Base-by-base conservation (phyloP, 2,113 vertebrate species). In the Antigone vipio region DNA sequence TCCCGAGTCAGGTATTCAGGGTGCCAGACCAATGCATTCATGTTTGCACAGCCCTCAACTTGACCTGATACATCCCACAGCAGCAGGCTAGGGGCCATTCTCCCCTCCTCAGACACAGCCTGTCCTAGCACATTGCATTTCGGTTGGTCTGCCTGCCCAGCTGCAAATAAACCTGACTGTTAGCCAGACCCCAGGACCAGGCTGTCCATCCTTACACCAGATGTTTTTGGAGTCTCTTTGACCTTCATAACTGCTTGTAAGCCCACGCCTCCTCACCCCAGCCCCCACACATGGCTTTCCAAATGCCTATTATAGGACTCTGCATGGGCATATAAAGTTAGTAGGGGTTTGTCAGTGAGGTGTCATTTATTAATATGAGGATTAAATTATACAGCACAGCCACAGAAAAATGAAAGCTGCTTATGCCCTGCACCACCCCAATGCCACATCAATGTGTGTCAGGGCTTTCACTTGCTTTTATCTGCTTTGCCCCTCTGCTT, bases 51-150 rank as follows among this genome's bases (percentile, higher is more conserved):
- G 58, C 38, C 77, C 52, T 73, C 1, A 0, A 9, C 14, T 60
- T 53, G 59, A 78, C 52, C 30, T 71, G 42, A 7, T 17, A 5
- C 6, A n/a, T 38, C 20, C 27, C 45, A 78, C 23, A 66, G 12
- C 8, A 88, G 9, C 30, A 40, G 23, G 1, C 8, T 38, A 8
- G 12, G 24, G 30, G 3, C 15, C 27, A 9, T 2, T 0, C 0
- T 40, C 5, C 16, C 12, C 62, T 42, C 40, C 29, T 63, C 75
- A 82, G 44, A 63, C 24, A 35, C 26, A 34, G 44, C 6, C 5
- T 71, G 8, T 40, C 24, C 42, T 30, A 34, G 6, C 27, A 55
- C 17, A 7, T 9, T 15, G n/a, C 9, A 2, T 67, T 63, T 86
- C 3, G 0, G n/a, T 35, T 59, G n/a, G 9, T 53, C 27, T 88